Base-by-base conservation (phyloP, 2,888 invertebrate genomes). In the Parapristionchus giblindavisi region DNA sequence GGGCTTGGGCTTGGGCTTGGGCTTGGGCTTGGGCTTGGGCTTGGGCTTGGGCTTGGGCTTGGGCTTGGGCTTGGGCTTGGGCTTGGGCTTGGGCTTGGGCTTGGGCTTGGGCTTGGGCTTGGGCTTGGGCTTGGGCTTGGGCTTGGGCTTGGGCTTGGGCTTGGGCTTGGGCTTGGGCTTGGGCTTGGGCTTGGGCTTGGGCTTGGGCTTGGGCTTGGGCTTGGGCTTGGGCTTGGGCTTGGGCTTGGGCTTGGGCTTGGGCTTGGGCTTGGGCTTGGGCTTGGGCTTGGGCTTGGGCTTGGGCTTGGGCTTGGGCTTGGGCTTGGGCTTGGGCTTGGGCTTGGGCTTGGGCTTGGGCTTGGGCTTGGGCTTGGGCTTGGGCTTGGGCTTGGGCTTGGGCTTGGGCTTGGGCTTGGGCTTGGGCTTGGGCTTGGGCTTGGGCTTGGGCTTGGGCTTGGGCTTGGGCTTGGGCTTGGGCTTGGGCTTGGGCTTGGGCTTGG, bases 1-100 rank as follows among this genome's bases (percentile, higher is more conserved):
- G 72, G 75, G 75, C 75, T 75, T 75, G 72, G 75, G 75, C 75
- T 75, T 75, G 72, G 75, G 75, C 75, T 75, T 73, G 68, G 73
- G 73, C 72, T 74, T 74, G 72, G 70, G 74, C 74, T 74, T 74
- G 72, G 75, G 75, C 75, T 75, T 75, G 72, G 75, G 75, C 75
- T 74, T 75, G 72, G 75, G 75, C 75, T 71, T 75, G 72, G 75
- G 75, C 75, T 75, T 75, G 40, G 75, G 74, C 74, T 75, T 75
- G 52, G 43, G 75, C 70, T 70, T 70, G 52, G 70, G 70, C 70
- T 70, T 70, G 52, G 70, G 70, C 70, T 68, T 68, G 52, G 70
- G 70, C 72, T 74, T 72, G 75, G 70, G 70, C 70, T 68, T 68
- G 52, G 70, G 70, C 70, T 68, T 68, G 52, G 70, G 70, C 70